Base-by-base conservation (phyloP, 2,113 vertebrate genomes). In the Hippocampus guttulatus region DNA sequence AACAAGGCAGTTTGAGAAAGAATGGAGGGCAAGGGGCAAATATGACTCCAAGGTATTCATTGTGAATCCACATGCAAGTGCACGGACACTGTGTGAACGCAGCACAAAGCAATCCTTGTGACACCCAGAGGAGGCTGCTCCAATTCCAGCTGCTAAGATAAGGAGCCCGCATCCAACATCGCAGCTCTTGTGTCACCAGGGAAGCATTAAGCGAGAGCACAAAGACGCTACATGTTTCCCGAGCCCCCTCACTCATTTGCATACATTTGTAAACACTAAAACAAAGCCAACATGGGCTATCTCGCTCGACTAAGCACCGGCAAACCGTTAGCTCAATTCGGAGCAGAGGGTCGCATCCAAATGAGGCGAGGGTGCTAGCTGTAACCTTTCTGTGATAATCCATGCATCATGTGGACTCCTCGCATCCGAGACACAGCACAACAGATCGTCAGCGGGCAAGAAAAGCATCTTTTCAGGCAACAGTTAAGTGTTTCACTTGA, bases 251-350 rank as follows among this genome's bases (percentile, higher is more conserved):
- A 5, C 71, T 83, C 73, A 84, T 87, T 85, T 83, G 81, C 81
- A 85, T 81, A 75, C 81, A 86, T 87, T 75, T 83, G 77, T 81
- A 87, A 84, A 87, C 82, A 85, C 70, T 80, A 74, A 79, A 72
- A 64, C 51, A 16, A 68, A 71, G 52, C 61, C 52, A 5, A 15
- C 16, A 3, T 57, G 58, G 65, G 52, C 72, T 38, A 66, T 16
- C 45, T 51, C 4, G 68, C 58, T 58, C 33, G 68, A 68, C 75
- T 75, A 75, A 67, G 21, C 5, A 3, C 27, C 38, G 75, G 69
- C 72, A 57, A 12, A 10, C 21, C 21, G 75, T 79, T 73, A 73
- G 78, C 74, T 25, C 68, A 74, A 83, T 78, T 72, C 76, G 41
- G 23, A 60, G 76, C 70, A 27, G 60, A 81, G 70, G 76, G 45